Percentiles rank a stretch among this genome's conserved stretches.
Evolutionary conservation across 2,113 vertebrate species (phyloP).

Genomic region (Rhodinocichla rosea): DNA sequence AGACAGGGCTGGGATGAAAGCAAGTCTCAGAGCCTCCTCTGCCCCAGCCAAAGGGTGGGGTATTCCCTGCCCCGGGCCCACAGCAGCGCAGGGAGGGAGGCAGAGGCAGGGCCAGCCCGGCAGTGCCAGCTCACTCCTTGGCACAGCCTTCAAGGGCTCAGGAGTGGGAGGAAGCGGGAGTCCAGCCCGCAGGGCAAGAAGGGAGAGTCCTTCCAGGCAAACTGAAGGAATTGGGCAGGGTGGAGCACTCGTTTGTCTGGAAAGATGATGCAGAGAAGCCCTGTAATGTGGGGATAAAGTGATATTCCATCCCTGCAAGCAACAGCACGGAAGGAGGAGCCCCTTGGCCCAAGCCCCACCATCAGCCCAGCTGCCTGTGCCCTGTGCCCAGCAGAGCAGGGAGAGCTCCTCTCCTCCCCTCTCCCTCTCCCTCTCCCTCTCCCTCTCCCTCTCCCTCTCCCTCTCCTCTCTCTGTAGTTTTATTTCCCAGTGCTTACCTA

Average conservation of each 20-base stretch:
- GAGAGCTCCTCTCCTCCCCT: neutral
- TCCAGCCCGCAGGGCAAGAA: neutral
- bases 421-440: too few relatives aligned
- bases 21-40: neutral
- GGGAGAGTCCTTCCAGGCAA: conserved; percentile 12
- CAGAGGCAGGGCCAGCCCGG: neutral
- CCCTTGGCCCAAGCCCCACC: neutral
- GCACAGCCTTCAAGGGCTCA: neutral
- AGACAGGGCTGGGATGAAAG: conserved; percentile 37
- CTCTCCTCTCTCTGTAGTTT: neutral
- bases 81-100: neutral
- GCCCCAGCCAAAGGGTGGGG: conserved; percentile 17
- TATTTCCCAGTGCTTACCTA: neutral
- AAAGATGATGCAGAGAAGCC: neutral
- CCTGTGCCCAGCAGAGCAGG: too few relatives aligned
- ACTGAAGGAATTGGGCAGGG: neutral
- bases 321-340: neutral
- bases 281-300: neutral
- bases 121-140: conserved; percentile 23
- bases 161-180: neutral
- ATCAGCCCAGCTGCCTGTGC: neutral
- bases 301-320: neutral
- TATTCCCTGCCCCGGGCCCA: neutral
- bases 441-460: too few relatives aligned
- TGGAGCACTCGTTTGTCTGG: neutral